Conservation (phyloP, 2,113 vertebrate genomes). For the Pontoporia blainvillei region DNA sequence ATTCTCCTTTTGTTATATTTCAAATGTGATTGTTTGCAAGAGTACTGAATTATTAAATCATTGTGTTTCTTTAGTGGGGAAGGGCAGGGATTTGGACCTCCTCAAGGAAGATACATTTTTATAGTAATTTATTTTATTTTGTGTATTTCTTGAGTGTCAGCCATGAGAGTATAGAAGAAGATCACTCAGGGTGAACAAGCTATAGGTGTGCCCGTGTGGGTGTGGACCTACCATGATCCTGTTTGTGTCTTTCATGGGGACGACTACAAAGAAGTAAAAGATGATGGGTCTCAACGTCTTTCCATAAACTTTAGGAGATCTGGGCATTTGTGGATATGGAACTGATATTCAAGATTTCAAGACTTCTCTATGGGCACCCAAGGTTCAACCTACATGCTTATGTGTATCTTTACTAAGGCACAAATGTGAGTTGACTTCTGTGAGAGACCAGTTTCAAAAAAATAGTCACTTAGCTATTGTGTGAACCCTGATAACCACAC, state of each 20-base stretch:
- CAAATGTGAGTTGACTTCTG: background rate
- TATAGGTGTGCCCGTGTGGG: background rate
- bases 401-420: background rate
- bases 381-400: background rate
- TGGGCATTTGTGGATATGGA: background rate
- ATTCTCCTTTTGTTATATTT: background rate
- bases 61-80: background rate
- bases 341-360: background rate
- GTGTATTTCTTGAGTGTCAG: background rate
- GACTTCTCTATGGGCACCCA: background rate
- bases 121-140: background rate
- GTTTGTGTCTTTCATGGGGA: background rate
- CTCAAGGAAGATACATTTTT: background rate
- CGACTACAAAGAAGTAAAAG: background rate
- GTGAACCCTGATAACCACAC: background rate
- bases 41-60: background rate
- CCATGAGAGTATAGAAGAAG: background rate
- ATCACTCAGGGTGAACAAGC: background rate
- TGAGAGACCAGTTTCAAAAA: background rate
- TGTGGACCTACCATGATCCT: background rate
- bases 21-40: background rate
- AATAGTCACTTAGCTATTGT: background rate
- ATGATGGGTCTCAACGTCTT: background rate
- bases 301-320: background rate
- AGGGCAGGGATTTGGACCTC: background rate